Percentiles rank a stretch among this genome's conserved stretches.
Conservation (phyloP, 2,113 vertebrate genomes). For the Elephas maximus region DNA sequence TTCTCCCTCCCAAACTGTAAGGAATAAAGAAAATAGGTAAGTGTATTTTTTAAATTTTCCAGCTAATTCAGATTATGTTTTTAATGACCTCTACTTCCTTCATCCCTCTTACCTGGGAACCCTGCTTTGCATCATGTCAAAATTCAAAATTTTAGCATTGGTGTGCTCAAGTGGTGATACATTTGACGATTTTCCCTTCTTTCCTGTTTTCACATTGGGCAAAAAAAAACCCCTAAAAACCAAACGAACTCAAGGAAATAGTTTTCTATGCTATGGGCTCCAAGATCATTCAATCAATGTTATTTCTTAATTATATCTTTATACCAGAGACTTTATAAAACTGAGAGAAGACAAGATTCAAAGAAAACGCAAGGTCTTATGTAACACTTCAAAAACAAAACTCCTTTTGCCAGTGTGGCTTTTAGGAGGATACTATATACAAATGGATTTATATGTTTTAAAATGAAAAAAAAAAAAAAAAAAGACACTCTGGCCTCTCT, state of each 20-base stretch:
- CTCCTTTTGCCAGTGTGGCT: neutral
- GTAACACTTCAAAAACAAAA: slow-evolving; percentile 30
- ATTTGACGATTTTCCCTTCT: neutral
- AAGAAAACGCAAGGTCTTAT: neutral
- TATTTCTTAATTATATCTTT: slow-evolving; percentile 16
- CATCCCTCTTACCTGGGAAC: neutral
- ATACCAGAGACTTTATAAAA: slow-evolving; percentile 30
- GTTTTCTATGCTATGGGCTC: neutral
- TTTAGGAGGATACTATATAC: neutral
- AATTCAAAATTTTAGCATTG: slow-evolving; percentile 5
- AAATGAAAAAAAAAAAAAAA: neutral
- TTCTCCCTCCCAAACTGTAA: neutral
- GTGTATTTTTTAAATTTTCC: neutral
- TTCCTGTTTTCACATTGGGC: slow-evolving; percentile 2
- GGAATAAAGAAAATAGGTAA: neutral
- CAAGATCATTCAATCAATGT: neutral
- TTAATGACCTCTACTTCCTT: neutral
- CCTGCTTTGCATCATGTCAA: neutral
- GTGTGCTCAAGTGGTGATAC: neutral
- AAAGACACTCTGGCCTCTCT: slow-evolving; percentile 17
- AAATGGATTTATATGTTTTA: slow-evolving; percentile 16
- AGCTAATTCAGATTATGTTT: neutral
- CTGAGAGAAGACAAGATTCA: neutral
- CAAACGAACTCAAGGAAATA: neutral
- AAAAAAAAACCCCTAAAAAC: neutral